Evolutionary conservation across 2,888 invertebrate species (phyloP).

Genomic region (Lissonota sp.): DNA sequence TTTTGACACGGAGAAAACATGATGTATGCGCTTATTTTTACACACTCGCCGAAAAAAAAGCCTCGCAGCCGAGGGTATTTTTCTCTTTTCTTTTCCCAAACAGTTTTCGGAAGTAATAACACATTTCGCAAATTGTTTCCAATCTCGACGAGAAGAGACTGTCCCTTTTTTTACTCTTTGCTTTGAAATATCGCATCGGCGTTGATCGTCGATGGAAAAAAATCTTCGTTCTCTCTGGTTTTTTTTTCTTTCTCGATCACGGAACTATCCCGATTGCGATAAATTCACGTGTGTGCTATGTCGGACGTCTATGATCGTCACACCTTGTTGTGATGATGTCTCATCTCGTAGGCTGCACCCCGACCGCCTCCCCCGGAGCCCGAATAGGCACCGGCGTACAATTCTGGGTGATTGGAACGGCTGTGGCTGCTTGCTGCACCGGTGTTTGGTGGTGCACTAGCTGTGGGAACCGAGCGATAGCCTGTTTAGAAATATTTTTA

Average conservation of each 20-base stretch:
- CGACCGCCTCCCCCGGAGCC: conserved; percentile 80
- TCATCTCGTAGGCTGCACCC: conserved; percentile 89
- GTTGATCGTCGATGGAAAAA: too few species aligned
- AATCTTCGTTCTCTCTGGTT: not conserved
- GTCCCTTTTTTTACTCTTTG: not conserved
- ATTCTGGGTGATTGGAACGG: conserved; percentile 85
- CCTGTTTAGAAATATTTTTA: conserved; percentile 78
- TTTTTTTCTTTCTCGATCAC: conserved; percentile 59
- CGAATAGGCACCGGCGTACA: conserved; percentile 91
- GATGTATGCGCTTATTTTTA: conserved; percentile 28
- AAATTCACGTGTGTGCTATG: conserved; percentile 63
- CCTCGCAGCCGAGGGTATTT: conserved; percentile 20
- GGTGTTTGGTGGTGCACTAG: conserved; percentile 84
- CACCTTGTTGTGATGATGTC: conserved; percentile 89
- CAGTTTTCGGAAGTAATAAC: conserved; percentile 49
- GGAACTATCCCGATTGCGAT: conserved; percentile 71
- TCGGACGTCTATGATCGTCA: conserved; percentile 83
- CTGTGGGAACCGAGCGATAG: conserved; percentile 83
- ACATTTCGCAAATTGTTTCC: conserved; percentile 8
- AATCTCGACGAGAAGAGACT: conserved; percentile 7
- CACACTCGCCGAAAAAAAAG: conserved; percentile 16
- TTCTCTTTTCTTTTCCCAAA: not conserved
- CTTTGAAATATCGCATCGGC: not conserved
- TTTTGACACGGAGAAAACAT: conserved; percentile 32
- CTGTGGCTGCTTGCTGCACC: conserved; percentile 84